Base-by-base conservation (phyloP, 2,888 invertebrate genomes). In the Byasa hedistus region DNA sequence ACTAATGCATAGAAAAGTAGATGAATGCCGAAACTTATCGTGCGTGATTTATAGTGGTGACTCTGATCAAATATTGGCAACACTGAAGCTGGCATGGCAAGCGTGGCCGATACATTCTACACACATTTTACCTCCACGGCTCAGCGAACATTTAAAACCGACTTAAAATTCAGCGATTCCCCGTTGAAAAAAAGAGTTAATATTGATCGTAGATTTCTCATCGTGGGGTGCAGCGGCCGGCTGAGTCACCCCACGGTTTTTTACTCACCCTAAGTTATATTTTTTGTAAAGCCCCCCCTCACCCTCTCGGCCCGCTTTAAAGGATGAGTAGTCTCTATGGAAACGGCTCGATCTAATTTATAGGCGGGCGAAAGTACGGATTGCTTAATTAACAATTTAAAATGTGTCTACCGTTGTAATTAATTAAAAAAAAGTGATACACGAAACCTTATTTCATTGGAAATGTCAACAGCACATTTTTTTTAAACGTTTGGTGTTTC, bases 201-300 rank as follows among this genome's bases (percentile, higher is more conserved):
- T 92, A 92, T 92, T 92, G 92, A 92, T 92, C 92, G 92, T 89
- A 87, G 91, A 90, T 91, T 91, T 91, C 86, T 89, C 89, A 81
- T 85, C 87, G 91, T 90, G 91, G 91, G 91, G 91, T 91, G 91
- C 91, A 91, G 85, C 91, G 91, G 91, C 90, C 91, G 92, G 91
- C 89, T 91, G 91, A 91, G 89, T 92, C 92, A 92, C 92, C 92
- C 92, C 91, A 90, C 91, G 91, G 88, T 88, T 91, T 92, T 91
- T 92, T 92, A 91, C 91, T 91, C 92, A 91, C 92, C 92, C 92
- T 91, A 91, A 91, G 91, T 91, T 92, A 91, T 92, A 92, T 92
- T 92, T 92, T 92, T 91, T 86, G 86, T 85, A 89, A 91, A 85
- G 83, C 86, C 87, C 84, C 85, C 85, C 82, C 80, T 76, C 76